Evolutionary conservation across 2,113 vertebrate species (phyloP), one percentile per base, ranked within the genome.

Genomic region (Orthochromis indermauri): DNA sequence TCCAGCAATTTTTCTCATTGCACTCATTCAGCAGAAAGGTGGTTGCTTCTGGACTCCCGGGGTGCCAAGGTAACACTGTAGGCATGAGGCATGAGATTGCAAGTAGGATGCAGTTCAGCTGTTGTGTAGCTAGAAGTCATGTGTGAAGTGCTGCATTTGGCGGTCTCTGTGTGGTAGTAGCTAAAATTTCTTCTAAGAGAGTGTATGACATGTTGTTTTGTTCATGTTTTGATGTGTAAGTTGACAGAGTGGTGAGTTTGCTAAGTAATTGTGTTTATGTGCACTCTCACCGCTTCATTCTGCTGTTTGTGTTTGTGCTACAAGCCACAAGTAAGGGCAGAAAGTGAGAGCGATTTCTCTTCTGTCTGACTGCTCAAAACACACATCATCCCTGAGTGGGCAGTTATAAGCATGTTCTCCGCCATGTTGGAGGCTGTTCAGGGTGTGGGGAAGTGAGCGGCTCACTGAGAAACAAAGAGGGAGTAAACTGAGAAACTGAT

Each of bases 31-130:
- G 59, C 6, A 63, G 59, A 63, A 63, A 63, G 28, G 16, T 19
- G 59, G 59, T 33, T 1, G 28, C 2, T 33, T 63, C 16, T 63
- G 28, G 59, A 11, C 28, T 63, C 17, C 16, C 28, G 0, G 28
- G 59, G 1, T 63, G 28, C 59, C 16, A 33, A 33, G 2, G 9
- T 19, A 63, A 63, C 59, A 19, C 59, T 3, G 59, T 63, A 11
- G 59, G 28, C 59, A 63, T 61, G 57, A 61, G 5, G 57, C 57
- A 59, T 63, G 16, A 19, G 28, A 61, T 33, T 33, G 59, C 16
- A 61, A 19, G 16, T 63, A 63, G 33, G 9, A 33, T 63, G 59
- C 16, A 2, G 59, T 19, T 63, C 59, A 63, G 59, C 59, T 63
- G 59, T 11, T 63, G 59, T 63, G 16, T 63, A 33, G 9, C 59